phyloP scores from a whole-genome alignment of 1,140 invertebrate species.

The Chionoecetes opilio region DNA sequence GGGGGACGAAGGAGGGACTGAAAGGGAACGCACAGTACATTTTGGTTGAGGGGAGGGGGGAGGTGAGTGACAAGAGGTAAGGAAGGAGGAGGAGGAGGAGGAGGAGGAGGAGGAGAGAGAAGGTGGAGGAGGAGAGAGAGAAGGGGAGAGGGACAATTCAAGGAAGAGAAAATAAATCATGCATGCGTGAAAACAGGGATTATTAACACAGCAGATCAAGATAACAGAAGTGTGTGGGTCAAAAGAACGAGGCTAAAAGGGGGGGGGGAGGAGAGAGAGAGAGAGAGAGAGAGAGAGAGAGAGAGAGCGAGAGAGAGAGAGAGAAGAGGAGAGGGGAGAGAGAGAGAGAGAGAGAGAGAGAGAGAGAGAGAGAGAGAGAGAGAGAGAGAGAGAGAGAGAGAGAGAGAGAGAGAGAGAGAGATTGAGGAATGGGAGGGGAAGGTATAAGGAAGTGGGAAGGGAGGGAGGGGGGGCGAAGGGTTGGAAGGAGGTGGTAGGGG shows the following conservation, averaged over 20 bases:
- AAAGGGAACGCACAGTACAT: not conserved
- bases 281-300: no score
- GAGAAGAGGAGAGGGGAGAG: not conserved
- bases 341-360: constrained; percentile 10
- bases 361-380: not conserved
- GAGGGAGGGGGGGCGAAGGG: not conserved
- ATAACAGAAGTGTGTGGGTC: not conserved
- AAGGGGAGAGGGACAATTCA: not conserved
- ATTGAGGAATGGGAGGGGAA: not conserved
- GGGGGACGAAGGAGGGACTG: not conserved
- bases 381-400: not conserved
- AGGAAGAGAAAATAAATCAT: not conserved
- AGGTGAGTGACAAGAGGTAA: no score
- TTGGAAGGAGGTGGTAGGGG: not conserved
- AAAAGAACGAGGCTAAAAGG: not conserved
- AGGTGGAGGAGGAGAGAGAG: constrained; percentile 36
- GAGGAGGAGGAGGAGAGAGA: not conserved
- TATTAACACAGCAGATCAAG: not conserved
- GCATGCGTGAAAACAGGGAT: not conserved
- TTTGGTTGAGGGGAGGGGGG: not conserved
- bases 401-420: not conserved
- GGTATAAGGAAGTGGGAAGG: not conserved
- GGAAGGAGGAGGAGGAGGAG: not conserved
- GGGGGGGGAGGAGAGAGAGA: not conserved
- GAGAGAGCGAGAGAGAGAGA: no score